phyloP scores from a whole-genome alignment of 2,113 vertebrate species.

The Halcyon senegalensis region DNA sequence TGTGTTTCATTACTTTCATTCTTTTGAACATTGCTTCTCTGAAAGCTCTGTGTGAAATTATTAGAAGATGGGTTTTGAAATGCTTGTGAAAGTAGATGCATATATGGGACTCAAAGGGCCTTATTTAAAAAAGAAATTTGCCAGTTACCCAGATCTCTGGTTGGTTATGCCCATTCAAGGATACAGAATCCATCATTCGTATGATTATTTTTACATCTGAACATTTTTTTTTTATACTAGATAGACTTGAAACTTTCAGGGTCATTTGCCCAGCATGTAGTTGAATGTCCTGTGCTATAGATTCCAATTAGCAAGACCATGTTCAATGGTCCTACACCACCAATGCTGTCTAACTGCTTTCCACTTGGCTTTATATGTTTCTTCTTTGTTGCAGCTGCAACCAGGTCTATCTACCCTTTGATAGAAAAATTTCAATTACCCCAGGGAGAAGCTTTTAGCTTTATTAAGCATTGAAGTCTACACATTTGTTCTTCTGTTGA shows the following conservation, averaged over 20 bases:
- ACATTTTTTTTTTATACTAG: conserved; percentile 73
- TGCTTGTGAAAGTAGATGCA: conserved; percentile 80
- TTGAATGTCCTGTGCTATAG: conserved; percentile 81
- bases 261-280: conserved; percentile 85
- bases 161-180: conserved; percentile 79
- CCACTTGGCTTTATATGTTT: conserved; percentile 82
- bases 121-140: conserved; percentile 83
- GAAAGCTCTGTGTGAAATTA: conserved; percentile 84
- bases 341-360: conserved; percentile 80
- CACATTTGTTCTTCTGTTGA: conserved; percentile 80
- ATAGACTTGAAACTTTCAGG: conserved; percentile 83
- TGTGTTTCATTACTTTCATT: conserved; percentile 79
- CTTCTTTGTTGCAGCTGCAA: conserved; percentile 82
- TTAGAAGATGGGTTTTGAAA: conserved; percentile 81
- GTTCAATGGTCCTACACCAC: conserved; percentile 79
- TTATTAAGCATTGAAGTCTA: conserved; percentile 85
- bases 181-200: conserved; percentile 75
- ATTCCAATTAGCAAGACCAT: conserved; percentile 83
- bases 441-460: conserved; percentile 83
- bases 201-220: conserved; percentile 85
- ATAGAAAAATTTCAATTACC: conserved; percentile 82
- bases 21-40: conserved; percentile 76
- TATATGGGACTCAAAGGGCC: conserved; percentile 80
- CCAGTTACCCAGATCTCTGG: conserved; percentile 74
- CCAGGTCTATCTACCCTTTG: conserved; percentile 79